Evolutionary conservation across 2,797 vertebrate species (phyloP).

Genomic region (Decapterus maruadsi): DNA sequence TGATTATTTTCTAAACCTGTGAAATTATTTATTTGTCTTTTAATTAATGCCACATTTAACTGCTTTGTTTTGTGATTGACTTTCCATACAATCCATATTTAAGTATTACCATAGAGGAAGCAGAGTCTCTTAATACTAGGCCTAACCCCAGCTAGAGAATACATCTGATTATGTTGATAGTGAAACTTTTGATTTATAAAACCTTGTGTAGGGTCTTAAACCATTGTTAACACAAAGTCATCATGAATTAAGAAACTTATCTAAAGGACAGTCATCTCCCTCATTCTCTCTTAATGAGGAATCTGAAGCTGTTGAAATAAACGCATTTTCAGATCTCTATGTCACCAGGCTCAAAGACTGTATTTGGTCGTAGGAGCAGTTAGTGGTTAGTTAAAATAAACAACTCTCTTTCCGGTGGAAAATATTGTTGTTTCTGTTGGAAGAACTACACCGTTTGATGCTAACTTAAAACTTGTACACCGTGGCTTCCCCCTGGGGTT

Average conservation of each 20-base stretch:
- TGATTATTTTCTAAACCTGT: neutral
- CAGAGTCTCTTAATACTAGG: too few species aligned
- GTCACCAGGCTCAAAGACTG: too few species aligned
- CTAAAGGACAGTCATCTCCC: neutral
- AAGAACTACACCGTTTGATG: neutral
- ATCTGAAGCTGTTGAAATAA: neutral
- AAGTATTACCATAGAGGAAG: neutral
- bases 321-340: neutral
- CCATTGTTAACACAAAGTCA: too few species aligned
- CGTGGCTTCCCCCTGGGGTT: neutral
- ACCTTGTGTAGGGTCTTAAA: neutral
- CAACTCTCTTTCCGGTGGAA: neutral
- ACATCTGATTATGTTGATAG: too few species aligned
- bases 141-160: too few species aligned
- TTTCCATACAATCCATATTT: neutral
- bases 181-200: too few species aligned
- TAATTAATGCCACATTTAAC: neutral
- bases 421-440: neutral
- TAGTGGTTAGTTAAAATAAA: neutral
- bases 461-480: neutral
- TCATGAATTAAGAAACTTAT: neutral
- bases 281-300: neutral
- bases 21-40: neutral
- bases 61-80: neutral
- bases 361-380: neutral